Base-by-base conservation (phyloP, 2,888 invertebrate genomes). In the Invenusta paracnida region DNA sequence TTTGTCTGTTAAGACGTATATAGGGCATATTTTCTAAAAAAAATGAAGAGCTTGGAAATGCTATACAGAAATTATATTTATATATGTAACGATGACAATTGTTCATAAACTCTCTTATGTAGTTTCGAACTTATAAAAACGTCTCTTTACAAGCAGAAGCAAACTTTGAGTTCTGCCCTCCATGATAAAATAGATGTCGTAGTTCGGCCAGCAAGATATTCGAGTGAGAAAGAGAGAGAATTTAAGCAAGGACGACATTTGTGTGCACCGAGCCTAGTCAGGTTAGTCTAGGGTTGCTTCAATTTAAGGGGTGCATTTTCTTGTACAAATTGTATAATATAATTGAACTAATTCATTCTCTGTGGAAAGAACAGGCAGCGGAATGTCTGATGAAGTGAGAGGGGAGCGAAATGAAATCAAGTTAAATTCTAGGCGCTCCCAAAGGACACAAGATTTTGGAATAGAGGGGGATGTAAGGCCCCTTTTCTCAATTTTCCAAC, bases 241-340 rank as follows among this genome's bases (percentile, higher is more conserved):
- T 5, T 5, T 5, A 48, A 23, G 27, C 2, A 23, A 23, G 73
- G 23, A 5, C 2, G 73, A 73, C 23, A n/a, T n/a, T n/a, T n/a
- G n/a, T n/a, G n/a, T n/a, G n/a, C n/a, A n/a, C n/a, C n/a, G n/a
- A n/a, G n/a, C n/a, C n/a, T n/a, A n/a, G n/a, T n/a, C n/a, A n/a
- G n/a, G n/a, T n/a, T n/a, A n/a, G n/a, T n/a, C n/a, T n/a, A n/a
- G n/a, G n/a, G n/a, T n/a, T n/a, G n/a, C 73, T 73, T 73, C 73
- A 73, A 73, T 73, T 73, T 73, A 73, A 73, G 25, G 73, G 73
- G 73, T 73, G 73, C 73, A 73, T 73, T 73, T 73, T 73, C 73
- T 73, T 73, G 73, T 73, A 73, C 73, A 73, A 73, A 73, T 73
- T 73, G 73, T 73, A 73, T 73, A 73, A 73, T 73, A 73, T 73